Evolutionary conservation across 2,888 invertebrate genomes (phyloP).

Genomic region (Pasiphila rectangulata): DNA sequence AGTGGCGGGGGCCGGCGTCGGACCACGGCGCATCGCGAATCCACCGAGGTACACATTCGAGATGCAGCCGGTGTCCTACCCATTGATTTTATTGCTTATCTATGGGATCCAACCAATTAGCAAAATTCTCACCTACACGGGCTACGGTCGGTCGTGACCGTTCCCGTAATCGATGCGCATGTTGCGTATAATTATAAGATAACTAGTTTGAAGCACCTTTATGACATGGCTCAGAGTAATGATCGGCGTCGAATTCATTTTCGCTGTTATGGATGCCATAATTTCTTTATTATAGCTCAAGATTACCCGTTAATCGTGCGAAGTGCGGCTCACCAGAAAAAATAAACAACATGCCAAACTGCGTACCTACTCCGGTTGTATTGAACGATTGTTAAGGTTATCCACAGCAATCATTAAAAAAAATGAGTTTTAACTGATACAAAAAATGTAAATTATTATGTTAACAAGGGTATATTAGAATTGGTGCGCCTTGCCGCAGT

Average conservation of each 20-base stretch:
- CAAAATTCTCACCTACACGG: constrained; percentile 61
- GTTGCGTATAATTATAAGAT: constrained; percentile 50
- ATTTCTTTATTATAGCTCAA: constrained; percentile 13
- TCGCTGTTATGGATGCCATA: constrained; percentile 17
- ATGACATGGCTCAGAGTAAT: constrained; percentile 35
- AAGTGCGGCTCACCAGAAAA: constrained; percentile 4
- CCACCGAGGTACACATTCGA: constrained; percentile 75
- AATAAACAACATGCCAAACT: not conserved
- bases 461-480: constrained; percentile 16
- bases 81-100: constrained; percentile 77
- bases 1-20: constrained; percentile 76
- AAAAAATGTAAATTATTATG: constrained; percentile 20
- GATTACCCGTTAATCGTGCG: constrained; percentile 5
- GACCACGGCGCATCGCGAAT: constrained; percentile 74
- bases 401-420: not conserved
- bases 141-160: constrained; percentile 52
- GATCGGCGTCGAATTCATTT: constrained; percentile 16
- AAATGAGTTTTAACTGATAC: not conserved
- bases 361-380: not conserved
- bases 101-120: constrained; percentile 74
- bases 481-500: constrained; percentile 2
- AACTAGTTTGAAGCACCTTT: constrained; percentile 39
- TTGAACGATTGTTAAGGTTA: not conserved
- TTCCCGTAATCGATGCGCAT: constrained; percentile 59
- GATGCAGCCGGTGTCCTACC: constrained; percentile 77